Base-by-base conservation (phyloP, 2,888 invertebrate species). In the Drosophila austrosaltans region DNA sequence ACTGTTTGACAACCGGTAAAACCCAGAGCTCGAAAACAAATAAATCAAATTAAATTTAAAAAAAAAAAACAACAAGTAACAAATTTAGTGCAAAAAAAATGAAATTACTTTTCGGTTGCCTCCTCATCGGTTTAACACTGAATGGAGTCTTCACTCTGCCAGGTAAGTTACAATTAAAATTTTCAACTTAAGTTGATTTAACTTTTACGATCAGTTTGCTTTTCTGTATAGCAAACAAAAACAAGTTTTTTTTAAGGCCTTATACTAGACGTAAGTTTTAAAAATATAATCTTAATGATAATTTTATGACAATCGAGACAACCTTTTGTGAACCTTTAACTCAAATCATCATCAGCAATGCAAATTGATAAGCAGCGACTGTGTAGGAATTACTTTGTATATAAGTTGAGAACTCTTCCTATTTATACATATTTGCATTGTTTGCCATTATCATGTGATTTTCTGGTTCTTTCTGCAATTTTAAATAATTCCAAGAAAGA, bases 131-230 rank as follows among this genome's bases (percentile, higher is more conserved):
- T 42, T 66, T 92, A 78, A 87, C 91, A 78, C 78, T 91, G 67
- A 87, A 84, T 78, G 88, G 86, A 64, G 89, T 89, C 69, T 86
- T 87, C 62, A 85, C 91, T 65, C 80, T 91, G 81, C 92, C 92
- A 82, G 92, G 92, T 92, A 73, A 91, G 91, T 90, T 67, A 60
- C 63, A 76, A 32, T 10, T 28, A n/a, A 25, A 7, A 39, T 8
- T 28, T 40, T 40, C 40, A 22, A 2, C 22, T 25, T 48, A 10
- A 48, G 22, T 48, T 12, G 16, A 22, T 20, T 25, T 10, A 6
- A 48, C 7, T 32, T 32, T 32, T 32, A 1, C 32, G 28, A 32
- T 32, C 28, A 4, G 28, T 16, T 28, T 28, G 28, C 5, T 28
- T 28, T 16, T 16, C 30, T 20, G 20, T 30, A 30, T 20, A 20